Conservation (phyloP, 2,797 vertebrate species). For the Myotis planiceps region DNA sequence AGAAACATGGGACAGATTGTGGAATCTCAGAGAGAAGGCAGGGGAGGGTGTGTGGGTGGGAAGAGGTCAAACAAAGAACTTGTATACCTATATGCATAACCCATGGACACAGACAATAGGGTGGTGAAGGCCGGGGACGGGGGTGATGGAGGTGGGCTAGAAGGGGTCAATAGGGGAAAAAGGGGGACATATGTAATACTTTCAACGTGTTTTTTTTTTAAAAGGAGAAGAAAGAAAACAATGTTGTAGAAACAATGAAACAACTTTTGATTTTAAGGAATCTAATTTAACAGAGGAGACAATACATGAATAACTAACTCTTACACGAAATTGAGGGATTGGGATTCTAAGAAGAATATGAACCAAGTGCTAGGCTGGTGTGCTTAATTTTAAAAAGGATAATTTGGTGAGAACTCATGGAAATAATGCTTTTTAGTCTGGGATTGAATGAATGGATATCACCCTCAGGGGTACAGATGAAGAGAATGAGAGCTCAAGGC, state of each 20-base stretch:
- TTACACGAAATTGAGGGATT: background rate
- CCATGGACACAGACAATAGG: no score
- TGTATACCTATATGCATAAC: no score
- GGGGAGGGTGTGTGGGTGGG: no score
- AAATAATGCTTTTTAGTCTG: background rate
- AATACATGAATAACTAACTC: background rate
- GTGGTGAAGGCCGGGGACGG: no score
- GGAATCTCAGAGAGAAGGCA: no score
- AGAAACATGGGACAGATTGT: no score
- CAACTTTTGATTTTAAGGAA: slow-evolving; percentile 9
- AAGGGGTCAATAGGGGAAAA: no score
- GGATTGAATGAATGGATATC: background rate
- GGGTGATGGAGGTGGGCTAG: no score
- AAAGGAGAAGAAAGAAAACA: background rate
- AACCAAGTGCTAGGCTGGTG: background rate
- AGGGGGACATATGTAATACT: no score
- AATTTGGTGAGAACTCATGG: background rate
- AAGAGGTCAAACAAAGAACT: no score
- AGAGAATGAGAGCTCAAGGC: background rate
- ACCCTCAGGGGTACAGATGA: background rate
- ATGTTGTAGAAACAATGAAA: background rate
- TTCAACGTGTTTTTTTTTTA: no score
- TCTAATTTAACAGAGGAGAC: background rate
- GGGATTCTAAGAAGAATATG: background rate
- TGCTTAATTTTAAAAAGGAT: background rate